Base-by-base conservation (phyloP, 2,797 vertebrate species). In the Macropus fuliginosus region DNA sequence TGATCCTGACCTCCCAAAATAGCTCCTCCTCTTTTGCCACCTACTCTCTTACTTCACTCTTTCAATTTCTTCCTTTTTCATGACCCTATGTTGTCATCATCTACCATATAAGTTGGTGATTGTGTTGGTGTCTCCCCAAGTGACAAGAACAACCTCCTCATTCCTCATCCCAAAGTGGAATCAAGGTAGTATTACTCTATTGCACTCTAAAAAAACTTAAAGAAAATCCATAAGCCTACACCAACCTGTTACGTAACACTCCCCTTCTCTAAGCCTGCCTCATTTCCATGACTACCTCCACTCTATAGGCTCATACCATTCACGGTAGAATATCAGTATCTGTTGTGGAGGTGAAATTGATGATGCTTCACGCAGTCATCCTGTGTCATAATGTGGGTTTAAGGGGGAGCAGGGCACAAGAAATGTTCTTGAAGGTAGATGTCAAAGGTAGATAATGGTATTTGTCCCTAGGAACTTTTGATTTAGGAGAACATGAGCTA, bases 201-300 rank as follows among this genome's bases (percentile, higher is more conserved):
- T 91, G 13, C 9, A 46, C 40, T 81, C 96, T 55, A 52, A 92
- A 92, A 56, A 56, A 55, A 28, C 74, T 54, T 92, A 92, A 54
- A 55, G 14, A 34, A 46, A 91, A 92, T n/a, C 18, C 92, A 57
- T 90, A 93, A 95, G 66, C 3, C 14, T 92, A 46, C 92, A 8
- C 31, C 54, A 89, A 62, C 52, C 0, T 54, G 56, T 93, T 95
- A 90, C 5, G 52, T 56, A 96, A n/a, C 55, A 92, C 2, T 95
- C 2, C 16, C 8, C 28, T 91, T 13, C 1, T 5, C 24, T 56
- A 94, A 96, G 29, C 34, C 46, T 27, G 0, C 56, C 29, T 95
- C 74, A 56, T 96, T 93, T 97, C 21, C 87, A 91, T 92, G 93
- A 31, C 29, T 27, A 74, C 92, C 91, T 92, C 91, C 21, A 74